phyloP scores from a whole-genome alignment of 2,797 vertebrate species.

The Phoxinus dragarum region DNA sequence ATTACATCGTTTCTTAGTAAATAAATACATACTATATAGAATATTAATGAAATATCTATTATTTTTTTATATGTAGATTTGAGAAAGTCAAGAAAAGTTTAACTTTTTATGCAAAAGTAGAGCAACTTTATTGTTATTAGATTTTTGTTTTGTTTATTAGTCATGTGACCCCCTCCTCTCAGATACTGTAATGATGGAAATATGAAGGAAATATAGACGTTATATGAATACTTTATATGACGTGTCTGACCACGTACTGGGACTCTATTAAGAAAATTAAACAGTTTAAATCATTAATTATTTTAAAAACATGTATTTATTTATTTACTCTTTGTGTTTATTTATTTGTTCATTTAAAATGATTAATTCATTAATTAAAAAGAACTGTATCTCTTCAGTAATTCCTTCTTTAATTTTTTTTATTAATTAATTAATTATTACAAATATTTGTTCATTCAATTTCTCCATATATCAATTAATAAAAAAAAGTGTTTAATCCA shows the following conservation, averaged over 20 bases:
- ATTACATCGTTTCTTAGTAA: background rate
- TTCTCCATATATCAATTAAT: too few relatives aligned
- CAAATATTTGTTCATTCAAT: background rate
- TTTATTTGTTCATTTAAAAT: background rate
- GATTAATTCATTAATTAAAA: background rate
- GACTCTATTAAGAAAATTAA: too few relatives aligned
- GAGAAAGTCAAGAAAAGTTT: too few relatives aligned
- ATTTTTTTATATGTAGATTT: too few relatives aligned
- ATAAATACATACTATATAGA: background rate
- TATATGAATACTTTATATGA: too few relatives aligned
- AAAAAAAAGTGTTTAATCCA: too few relatives aligned
- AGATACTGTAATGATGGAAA: background rate
- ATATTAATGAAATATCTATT: background rate
- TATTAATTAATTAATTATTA: too few relatives aligned
- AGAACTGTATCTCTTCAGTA: too few relatives aligned
- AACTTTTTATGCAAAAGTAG: background rate
- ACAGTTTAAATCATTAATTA: background rate
- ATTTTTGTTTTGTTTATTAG: too few relatives aligned
- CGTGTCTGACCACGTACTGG: too few relatives aligned
- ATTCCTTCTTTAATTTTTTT: too few relatives aligned
- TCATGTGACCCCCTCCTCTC: background rate
- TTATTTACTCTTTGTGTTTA: background rate
- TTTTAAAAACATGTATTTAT: background rate
- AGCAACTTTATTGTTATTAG: background rate
- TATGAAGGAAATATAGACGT: background rate